Percentiles rank a stretch among this genome's conserved stretches.
Evolutionary conservation across 1,140 invertebrate species (phyloP).

Genomic region (Euwallacea similis): DNA sequence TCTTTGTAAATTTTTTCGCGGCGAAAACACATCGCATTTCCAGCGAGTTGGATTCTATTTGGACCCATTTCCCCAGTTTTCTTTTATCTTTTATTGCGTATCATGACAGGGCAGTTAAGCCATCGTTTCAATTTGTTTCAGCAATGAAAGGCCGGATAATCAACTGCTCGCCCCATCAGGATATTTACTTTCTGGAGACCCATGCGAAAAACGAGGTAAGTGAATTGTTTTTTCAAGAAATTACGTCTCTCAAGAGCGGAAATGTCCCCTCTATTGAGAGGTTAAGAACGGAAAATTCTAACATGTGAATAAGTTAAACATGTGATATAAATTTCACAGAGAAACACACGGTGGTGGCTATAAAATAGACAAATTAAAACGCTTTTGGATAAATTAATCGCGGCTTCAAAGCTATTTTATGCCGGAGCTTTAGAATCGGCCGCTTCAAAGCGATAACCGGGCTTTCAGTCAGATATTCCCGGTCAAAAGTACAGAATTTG

Average conservation of each 20-base stretch:
- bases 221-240: constrained; percentile 3
- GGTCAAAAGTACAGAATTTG: too few species aligned
- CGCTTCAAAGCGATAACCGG: too few species aligned
- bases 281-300: too few species aligned
- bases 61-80: neutral
- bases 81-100: constrained; percentile 22
- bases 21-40: constrained; percentile 1
- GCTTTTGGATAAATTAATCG: too few species aligned
- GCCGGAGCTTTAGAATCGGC: too few species aligned
- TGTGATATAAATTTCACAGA: too few species aligned
- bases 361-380: too few species aligned
- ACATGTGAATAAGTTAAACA: too few species aligned
- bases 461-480: too few species aligned
- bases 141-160: constrained; percentile 53
- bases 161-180: constrained; percentile 50
- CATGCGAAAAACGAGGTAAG: constrained; percentile 51
- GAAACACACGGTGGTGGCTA: too few species aligned
- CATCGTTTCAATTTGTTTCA: constrained; percentile 43
- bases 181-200: constrained; percentile 51
- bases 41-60: constrained; percentile 3
- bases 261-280: too few species aligned
- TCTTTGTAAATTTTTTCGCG: neutral
- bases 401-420: too few species aligned
- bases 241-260: neutral
- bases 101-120: constrained; percentile 23